These are phyloP conservation scores for Palloptera scutellata DNA, from an alignment of 2,888 invertebrate genomes.

Conservation along the genomic window DNA sequence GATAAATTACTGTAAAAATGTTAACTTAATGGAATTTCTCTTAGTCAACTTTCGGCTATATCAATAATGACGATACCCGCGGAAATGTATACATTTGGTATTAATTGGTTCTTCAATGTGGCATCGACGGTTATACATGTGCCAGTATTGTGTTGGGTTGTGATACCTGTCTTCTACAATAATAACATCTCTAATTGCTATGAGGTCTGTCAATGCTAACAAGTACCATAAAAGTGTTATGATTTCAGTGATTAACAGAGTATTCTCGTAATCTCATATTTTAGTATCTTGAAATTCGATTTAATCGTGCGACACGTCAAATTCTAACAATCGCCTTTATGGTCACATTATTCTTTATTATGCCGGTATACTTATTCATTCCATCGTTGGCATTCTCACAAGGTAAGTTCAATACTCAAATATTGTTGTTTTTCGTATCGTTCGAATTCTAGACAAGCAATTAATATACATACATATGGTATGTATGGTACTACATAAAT, in stretches of 20 bases:
- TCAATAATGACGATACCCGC: slow-evolving; percentile 67
- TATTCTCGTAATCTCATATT: slow-evolving; percentile 22
- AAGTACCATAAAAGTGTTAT: too few species aligned
- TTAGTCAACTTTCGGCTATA: slow-evolving; percentile 67
- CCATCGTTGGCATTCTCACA: slow-evolving; percentile 60
- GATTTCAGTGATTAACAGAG: neutral
- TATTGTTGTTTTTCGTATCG: too few species aligned
- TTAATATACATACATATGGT: neutral
- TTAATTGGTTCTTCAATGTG: slow-evolving; percentile 63
- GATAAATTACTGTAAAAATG: neutral
- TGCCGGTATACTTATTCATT: slow-evolving; percentile 60
- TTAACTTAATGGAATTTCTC: neutral
- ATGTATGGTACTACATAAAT: too few species aligned
- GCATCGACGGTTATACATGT: slow-evolving; percentile 60
- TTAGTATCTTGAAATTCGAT: slow-evolving; percentile 60
- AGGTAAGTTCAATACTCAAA: slow-evolving; percentile 48
- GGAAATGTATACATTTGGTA: slow-evolving; percentile 67
- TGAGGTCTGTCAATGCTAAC: slow-evolving; percentile 56
- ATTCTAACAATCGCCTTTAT: slow-evolving; percentile 55
- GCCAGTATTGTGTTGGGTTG: slow-evolving; percentile 58
- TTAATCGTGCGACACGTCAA: slow-evolving; percentile 52
- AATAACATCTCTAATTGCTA: slow-evolving; percentile 66
- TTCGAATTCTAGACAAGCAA: too few species aligned
- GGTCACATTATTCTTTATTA: slow-evolving; percentile 48
- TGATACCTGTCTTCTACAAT: slow-evolving; percentile 66